phyloP scores from a whole-genome alignment of 2,113 vertebrate species.

The Actenoides lindsayi region DNA sequence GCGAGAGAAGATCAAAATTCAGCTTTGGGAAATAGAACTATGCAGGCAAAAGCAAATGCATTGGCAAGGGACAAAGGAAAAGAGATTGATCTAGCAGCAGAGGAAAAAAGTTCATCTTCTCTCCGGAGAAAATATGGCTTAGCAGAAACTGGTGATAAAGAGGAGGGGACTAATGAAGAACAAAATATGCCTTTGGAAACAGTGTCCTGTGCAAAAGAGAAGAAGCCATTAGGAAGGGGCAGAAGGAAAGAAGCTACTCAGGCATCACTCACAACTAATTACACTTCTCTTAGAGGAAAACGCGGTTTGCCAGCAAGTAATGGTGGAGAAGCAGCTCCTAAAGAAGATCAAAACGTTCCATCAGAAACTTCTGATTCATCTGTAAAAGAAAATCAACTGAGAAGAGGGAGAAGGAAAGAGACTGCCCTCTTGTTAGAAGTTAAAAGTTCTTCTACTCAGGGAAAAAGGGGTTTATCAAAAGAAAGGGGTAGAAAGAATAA shows the following conservation, averaged over 20 bases:
- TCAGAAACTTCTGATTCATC: not conserved
- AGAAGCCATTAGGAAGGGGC: not conserved
- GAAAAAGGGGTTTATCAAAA: not conserved
- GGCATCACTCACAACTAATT: not conserved
- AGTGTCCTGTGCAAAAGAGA: not conserved
- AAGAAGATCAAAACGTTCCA: not conserved
- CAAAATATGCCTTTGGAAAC: not conserved
- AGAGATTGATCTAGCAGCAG: not conserved
- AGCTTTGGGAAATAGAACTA: not conserved
- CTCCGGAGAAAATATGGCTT: not conserved
- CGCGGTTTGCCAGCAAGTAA: fast-evolving
- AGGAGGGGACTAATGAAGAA: not conserved
- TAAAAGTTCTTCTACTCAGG: not conserved
- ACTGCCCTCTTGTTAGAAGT: not conserved
- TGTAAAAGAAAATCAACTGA: not conserved
- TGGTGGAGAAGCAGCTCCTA: not conserved
- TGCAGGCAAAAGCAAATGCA: not conserved
- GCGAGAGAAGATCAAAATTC: not conserved
- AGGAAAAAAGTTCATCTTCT: not conserved
- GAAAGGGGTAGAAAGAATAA: not conserved
- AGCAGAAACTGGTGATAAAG: not conserved
- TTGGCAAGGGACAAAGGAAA: not conserved
- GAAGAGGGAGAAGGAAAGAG: not conserved
- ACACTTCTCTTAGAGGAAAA: not conserved
- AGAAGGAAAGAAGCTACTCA: constrained; percentile 1